phyloP scores from a whole-genome alignment of 2,113 vertebrate species.

The Ascaphus truei region DNA sequence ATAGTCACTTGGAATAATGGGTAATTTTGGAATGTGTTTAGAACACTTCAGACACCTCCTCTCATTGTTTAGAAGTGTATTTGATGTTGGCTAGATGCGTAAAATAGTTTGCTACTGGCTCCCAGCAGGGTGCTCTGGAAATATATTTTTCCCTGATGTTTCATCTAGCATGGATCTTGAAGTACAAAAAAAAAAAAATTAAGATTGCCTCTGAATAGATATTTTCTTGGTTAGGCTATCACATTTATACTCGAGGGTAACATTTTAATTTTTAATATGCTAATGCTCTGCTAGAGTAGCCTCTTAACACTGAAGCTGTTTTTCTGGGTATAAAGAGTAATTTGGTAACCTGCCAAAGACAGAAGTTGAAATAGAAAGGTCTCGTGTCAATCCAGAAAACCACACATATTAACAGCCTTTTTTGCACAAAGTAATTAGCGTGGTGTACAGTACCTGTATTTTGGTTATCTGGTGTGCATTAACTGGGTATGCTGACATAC shows the following conservation, averaged over 20 bases:
- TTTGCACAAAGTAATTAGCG: no score
- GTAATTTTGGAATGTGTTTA: no score
- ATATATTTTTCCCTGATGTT: neutral
- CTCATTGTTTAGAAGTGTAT: neutral
- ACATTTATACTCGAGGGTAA: conserved; percentile 36
- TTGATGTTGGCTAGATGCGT: neutral
- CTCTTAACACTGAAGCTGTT: conserved; percentile 50
- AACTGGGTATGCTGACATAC: neutral
- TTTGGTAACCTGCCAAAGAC: conserved; percentile 49
- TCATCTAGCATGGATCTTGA: neutral
- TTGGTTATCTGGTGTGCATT: conserved; percentile 3
- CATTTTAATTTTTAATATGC: conserved; percentile 46
- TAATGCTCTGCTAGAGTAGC: conserved; percentile 36
- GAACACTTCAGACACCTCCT: neutral
- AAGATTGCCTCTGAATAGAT: conserved; percentile 25
- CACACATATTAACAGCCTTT: conserved; percentile 32
- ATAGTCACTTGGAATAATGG: no score
- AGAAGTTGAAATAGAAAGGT: neutral
- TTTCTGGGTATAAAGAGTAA: conserved; percentile 45
- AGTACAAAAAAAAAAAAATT: neutral
- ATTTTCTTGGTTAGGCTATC: conserved; percentile 37
- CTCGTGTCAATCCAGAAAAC: conserved; percentile 44
- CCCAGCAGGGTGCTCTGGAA: neutral
- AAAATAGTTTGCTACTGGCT: neutral
- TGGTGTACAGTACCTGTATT: no score